A percentile compares a stretch with the other conserved stretches of the same genome.
These are phyloP conservation scores for Drosophila ohnishii DNA, from an alignment of 1,140 invertebrate species.

Conservation along the genomic window DNA sequence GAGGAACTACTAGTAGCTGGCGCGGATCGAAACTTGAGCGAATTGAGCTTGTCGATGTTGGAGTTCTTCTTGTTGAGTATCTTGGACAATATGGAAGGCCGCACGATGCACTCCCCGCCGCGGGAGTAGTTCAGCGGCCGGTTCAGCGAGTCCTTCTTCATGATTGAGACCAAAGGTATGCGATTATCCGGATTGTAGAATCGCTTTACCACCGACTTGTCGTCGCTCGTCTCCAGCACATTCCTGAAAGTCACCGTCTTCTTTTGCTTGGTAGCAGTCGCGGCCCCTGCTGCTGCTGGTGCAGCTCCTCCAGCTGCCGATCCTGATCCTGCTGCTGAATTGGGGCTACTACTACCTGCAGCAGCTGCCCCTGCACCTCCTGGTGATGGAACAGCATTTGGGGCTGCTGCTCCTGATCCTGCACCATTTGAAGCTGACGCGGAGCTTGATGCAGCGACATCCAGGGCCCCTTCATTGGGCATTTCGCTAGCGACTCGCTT, in stretches of 20 bases:
- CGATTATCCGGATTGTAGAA: slow-evolving; percentile 82
- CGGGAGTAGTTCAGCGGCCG: slow-evolving; percentile 64
- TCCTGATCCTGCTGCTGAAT: slow-evolving; percentile 5
- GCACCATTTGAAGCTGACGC: slow-evolving; percentile 4
- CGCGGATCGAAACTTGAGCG: slow-evolving; percentile 77
- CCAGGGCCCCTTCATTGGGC: slow-evolving; percentile 52
- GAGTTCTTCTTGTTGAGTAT: slow-evolving; percentile 82
- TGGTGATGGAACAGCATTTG: neutral
- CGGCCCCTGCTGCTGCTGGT: slow-evolving; percentile 6
- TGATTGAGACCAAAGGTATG: slow-evolving; percentile 77
- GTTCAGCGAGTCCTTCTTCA: slow-evolving; percentile 81
- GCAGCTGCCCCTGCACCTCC: slow-evolving; percentile 9
- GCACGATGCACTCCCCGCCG: slow-evolving; percentile 78
- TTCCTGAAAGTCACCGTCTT: slow-evolving; percentile 83
- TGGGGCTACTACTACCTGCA: slow-evolving; percentile 16
- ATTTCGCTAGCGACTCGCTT: slow-evolving; percentile 61
- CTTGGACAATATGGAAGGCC: slow-evolving; percentile 79
- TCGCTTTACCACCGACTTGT: slow-evolving; percentile 78
- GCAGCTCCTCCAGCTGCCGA: neutral
- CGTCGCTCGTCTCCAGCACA: slow-evolving; percentile 82
- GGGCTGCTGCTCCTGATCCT: neutral
- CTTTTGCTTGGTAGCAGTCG: slow-evolving; percentile 63
- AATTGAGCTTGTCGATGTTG: slow-evolving; percentile 83
- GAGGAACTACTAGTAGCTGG: slow-evolving; percentile 10
- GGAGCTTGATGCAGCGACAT: slow-evolving; percentile 17